phyloP scores from a whole-genome alignment of 2,888 invertebrate species.

The Galerucella pusilla region DNA sequence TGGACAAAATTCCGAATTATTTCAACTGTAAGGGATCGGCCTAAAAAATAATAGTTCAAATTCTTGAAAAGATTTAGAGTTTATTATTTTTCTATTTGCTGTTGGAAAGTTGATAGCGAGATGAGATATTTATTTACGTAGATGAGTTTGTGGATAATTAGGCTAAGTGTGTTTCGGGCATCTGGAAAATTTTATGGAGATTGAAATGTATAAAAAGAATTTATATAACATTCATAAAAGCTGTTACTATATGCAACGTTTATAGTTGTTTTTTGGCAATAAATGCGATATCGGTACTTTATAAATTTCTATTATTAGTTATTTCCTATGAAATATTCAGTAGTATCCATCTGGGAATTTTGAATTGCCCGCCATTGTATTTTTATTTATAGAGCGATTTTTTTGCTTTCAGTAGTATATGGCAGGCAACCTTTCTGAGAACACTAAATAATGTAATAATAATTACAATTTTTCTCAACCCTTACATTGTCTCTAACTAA shows the following conservation, averaged over 20 bases:
- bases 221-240: not conserved
- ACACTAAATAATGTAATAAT: too few species aligned
- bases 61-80: constrained; percentile 9
- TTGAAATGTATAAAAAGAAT: not conserved
- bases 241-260: not conserved
- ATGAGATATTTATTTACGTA: constrained; percentile 23
- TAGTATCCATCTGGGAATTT: not conserved
- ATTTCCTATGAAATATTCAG: not conserved
- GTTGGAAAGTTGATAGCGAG: constrained; percentile 5
- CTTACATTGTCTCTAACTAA: too few species aligned
- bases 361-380: too few species aligned
- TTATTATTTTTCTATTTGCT: constrained; percentile 15
- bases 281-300: not conserved
- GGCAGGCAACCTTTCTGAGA: too few species aligned
- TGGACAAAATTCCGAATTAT: not conserved
- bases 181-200: constrained; percentile 22
- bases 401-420: too few species aligned
- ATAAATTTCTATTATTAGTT: not conserved
- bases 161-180: constrained; percentile 21
- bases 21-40: not conserved
- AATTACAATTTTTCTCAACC: too few species aligned
- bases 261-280: not conserved
- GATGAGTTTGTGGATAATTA: constrained; percentile 18
- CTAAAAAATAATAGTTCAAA: constrained; percentile 9
- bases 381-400: too few species aligned